Conservation (phyloP, 35 echinoderm and acorn worm species). For the Ophiothrix spiculata region DNA sequence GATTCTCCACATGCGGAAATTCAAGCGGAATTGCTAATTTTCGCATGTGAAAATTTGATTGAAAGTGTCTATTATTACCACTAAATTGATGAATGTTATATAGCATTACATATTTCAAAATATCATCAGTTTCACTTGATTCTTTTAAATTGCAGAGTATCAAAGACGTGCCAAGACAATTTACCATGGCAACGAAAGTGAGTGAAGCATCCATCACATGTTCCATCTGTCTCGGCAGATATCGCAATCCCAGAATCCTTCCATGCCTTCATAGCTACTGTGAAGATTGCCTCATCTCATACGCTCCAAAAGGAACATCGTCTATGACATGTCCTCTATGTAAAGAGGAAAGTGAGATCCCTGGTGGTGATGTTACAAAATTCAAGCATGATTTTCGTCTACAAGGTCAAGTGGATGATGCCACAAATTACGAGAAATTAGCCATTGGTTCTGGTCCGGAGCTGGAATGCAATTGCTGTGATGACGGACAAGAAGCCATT, state of each 20-base stretch:
- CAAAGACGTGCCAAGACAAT: too few species aligned
- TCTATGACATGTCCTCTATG: not conserved
- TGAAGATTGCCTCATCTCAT: not conserved
- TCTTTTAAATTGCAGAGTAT: too few species aligned
- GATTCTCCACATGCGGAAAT: too few species aligned
- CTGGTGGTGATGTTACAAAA: not conserved
- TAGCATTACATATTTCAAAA: too few species aligned
- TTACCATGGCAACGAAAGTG: not conserved
- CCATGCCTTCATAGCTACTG: conserved; percentile 4
- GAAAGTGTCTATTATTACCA: too few species aligned
- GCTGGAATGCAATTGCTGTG: not conserved
- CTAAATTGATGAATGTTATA: too few species aligned
- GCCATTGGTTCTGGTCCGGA: not conserved
- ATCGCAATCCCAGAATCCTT: not conserved
- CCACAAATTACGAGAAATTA: not conserved
- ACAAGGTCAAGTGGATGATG: not conserved
- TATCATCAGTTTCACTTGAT: too few species aligned
- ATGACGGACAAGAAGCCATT: not conserved
- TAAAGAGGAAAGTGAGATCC: not conserved
- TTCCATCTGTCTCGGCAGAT: not conserved
- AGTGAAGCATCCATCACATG: not conserved
- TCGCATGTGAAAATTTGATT: too few species aligned
- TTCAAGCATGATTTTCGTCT: not conserved
- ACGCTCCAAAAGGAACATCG: not conserved
- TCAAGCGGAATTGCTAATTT: too few species aligned